Conservation (phyloP, 1,140 invertebrate species). For the Pygmarrhopalites habei region DNA sequence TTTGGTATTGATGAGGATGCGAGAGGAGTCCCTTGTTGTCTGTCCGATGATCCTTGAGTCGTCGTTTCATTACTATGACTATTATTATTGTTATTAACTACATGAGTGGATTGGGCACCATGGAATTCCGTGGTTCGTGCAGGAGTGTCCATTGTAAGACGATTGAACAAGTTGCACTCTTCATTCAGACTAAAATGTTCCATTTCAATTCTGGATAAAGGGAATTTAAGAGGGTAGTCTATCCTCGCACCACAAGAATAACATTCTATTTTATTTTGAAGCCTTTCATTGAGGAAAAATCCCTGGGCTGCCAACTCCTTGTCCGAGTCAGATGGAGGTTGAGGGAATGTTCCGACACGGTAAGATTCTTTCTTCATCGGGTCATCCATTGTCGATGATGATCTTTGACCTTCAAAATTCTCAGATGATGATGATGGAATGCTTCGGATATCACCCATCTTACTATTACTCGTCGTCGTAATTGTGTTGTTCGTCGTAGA, state of each 20-base stretch:
- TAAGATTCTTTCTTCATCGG: not conserved
- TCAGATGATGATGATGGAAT: no score
- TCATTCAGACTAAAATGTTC: not conserved
- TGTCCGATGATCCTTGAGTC: no score
- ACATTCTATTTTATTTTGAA: not conserved
- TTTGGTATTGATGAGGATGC: no score
- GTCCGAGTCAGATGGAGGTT: not conserved
- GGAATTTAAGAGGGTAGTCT: not conserved
- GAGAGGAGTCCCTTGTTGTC: no score
- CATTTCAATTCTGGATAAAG: not conserved
- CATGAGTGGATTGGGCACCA: not conserved
- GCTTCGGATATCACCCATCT: no score
- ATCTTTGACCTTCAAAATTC: not conserved
- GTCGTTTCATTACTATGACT: conserved; percentile 8
- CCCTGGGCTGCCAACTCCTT: not conserved
- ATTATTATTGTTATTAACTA: not conserved
- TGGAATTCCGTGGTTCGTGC: not conserved
- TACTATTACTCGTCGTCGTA: no score
- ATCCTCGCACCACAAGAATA: not conserved
- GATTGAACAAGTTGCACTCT: not conserved
- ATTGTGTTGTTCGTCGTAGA: no score
- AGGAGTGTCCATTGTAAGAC: not conserved
- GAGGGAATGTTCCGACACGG: not conserved
- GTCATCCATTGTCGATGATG: not conserved
- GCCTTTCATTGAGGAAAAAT: not conserved